Conservation (phyloP, 2,797 vertebrate species). For the Galago senegalensis region DNA sequence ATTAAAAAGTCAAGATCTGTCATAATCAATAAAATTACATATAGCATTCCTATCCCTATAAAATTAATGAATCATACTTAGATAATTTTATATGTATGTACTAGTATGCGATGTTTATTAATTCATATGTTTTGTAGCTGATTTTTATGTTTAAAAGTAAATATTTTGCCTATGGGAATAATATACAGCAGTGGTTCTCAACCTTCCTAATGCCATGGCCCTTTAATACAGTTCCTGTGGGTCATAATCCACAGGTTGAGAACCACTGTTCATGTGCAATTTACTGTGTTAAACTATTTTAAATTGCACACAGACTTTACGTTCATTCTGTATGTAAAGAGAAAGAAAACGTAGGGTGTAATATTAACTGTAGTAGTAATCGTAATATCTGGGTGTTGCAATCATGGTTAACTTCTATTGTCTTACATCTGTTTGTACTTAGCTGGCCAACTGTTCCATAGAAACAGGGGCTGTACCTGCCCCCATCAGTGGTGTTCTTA, state of each 20-base stretch:
- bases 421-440: conserved; percentile 28
- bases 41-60: background rate
- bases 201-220: too few relatives aligned
- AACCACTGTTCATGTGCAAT: too few relatives aligned
- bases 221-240: too few relatives aligned
- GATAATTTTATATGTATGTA: background rate
- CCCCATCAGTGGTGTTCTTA: background rate
- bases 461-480: background rate
- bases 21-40: background rate
- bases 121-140: background rate
- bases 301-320: too few relatives aligned
- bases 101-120: conserved; percentile 1
- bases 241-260: too few relatives aligned
- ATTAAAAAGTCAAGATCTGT: background rate
- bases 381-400: background rate
- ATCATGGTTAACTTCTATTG: background rate
- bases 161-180: background rate
- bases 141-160: conserved; percentile 10
- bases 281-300: too few relatives aligned
- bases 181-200: background rate
- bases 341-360: background rate
- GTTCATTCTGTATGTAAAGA: too few relatives aligned
- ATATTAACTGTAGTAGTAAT: background rate
- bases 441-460: background rate
- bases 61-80: background rate